These are phyloP conservation scores for Tympanoctomys barrerae DNA, from an alignment of 2,797 vertebrate genomes.

Conservation along the genomic window DNA sequence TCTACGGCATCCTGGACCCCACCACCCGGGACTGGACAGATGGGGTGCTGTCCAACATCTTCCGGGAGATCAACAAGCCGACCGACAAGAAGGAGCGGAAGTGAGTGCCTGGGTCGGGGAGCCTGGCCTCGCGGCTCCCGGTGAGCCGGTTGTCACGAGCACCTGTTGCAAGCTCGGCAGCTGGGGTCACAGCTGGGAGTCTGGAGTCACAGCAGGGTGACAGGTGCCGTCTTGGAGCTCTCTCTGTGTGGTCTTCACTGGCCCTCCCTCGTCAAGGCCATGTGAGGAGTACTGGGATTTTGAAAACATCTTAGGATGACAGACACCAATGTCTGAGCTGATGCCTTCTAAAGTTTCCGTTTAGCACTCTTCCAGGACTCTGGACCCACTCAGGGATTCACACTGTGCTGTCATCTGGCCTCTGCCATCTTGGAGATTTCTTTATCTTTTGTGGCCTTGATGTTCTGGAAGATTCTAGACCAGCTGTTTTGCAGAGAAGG, in stretches of 20 bases:
- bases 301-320: neutral
- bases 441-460: neutral
- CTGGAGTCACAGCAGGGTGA: neutral
- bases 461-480: neutral
- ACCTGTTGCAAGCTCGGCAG: neutral
- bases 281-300: neutral
- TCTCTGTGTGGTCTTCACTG: rapidly evolving
- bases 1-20: constrained; percentile 97
- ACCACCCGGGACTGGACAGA: constrained; percentile 97
- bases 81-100: constrained; percentile 96
- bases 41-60: constrained; percentile 98
- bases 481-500: neutral
- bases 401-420: rapidly evolving
- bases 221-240: neutral
- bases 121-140: no score
- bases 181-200: neutral
- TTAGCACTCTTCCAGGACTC: neutral
- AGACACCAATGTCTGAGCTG: neutral
- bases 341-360: neutral
- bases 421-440: neutral
- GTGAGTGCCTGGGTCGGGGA: constrained; percentile 84
- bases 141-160: rapidly evolving
- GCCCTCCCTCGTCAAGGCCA: rapidly evolving
- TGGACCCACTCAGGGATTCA: no score
- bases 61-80: constrained; percentile 96